A percentile compares a stretch with the other conserved stretches of the same genome.
Conservation (phyloP, 2,113 vertebrate genomes). For the Notothenia rossii region DNA sequence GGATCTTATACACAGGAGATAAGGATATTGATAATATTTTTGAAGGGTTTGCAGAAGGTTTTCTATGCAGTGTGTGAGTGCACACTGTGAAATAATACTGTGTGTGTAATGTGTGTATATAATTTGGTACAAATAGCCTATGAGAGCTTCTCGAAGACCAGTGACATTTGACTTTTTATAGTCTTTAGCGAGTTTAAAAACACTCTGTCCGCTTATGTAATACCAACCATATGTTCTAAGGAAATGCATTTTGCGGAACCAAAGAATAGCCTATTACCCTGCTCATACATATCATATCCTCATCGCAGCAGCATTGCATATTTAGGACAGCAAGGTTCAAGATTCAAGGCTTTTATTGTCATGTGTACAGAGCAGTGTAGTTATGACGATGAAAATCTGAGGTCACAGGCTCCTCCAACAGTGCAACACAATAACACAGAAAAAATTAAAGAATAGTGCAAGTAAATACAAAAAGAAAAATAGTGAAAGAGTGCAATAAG, state of each 20-base stretch:
- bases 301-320: no score
- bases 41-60: background rate
- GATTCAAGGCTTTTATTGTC: no score
- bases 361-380: no score
- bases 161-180: background rate
- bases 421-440: no score
- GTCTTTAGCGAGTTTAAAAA: background rate
- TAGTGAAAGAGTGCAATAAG: no score
- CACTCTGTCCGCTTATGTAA: background rate
- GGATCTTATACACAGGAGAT: slow-evolving; percentile 1
- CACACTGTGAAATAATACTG: background rate
- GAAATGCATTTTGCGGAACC: background rate
- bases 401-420: no score
- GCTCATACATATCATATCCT: no score
- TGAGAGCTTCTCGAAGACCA: background rate
- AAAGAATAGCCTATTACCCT: no score
- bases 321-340: no score
- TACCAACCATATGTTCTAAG: background rate
- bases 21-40: background rate
- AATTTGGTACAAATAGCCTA: background rate
- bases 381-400: no score
- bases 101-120: background rate
- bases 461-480: no score
- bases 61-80: background rate
- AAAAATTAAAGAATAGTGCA: no score